A percentile compares a stretch with the other conserved stretches of the same genome.
Conservation (phyloP, 2,888 invertebrate genomes). For the Hirtodrosophila alboralis region DNA sequence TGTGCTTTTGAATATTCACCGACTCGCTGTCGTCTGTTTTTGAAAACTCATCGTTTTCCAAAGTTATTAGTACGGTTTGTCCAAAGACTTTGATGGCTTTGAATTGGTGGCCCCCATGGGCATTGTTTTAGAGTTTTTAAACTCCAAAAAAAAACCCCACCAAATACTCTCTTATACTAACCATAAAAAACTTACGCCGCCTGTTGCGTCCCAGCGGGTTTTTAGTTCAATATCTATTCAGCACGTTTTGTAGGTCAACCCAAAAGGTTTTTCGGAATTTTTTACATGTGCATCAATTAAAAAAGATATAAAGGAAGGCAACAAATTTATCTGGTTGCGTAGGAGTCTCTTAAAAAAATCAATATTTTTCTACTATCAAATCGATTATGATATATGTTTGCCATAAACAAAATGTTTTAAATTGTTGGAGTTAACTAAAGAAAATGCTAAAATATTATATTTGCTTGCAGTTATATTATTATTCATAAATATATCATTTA, state of each 20-base stretch:
- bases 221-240: conserved; percentile 49
- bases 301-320: conserved; percentile 32
- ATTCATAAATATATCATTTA: too few species aligned
- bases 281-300: conserved; percentile 70
- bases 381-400: not conserved
- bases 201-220: conserved; percentile 70
- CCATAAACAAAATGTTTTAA: not conserved
- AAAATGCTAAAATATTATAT: too few species aligned
- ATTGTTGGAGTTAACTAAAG: too few species aligned
- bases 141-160: too few species aligned
- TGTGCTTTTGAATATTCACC: conserved; percentile 78
- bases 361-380: not conserved
- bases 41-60: conserved; percentile 76
- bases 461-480: too few species aligned
- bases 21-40: conserved; percentile 60
- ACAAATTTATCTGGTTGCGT: conserved; percentile 12
- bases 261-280: too few species aligned
- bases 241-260: conserved; percentile 63
- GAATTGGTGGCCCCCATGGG: conserved; percentile 44
- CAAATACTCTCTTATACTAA: too few species aligned
- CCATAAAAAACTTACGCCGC: conserved; percentile 53
- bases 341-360: conserved; percentile 13
- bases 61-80: conserved; percentile 65
- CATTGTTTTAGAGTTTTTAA: conserved; percentile 54
- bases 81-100: conserved; percentile 37